These are phyloP conservation scores for Scotopteryx bipunctaria DNA, from an alignment of 2,888 invertebrate genomes.

Conservation along the genomic window DNA sequence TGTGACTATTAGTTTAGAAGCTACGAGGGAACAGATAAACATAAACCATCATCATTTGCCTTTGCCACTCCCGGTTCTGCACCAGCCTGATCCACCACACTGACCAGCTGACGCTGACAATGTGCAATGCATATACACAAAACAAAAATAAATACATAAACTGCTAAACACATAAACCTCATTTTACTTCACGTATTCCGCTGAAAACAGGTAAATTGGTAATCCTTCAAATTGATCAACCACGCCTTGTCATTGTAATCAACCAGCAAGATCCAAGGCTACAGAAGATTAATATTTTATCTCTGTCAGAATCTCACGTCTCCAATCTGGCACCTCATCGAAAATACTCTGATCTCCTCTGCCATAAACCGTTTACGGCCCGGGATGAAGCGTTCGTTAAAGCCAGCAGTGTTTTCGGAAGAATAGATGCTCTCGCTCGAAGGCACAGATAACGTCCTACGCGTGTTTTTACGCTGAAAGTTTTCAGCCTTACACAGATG, in stretches of 20 bases:
- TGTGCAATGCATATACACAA: no score
- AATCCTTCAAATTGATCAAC: neutral
- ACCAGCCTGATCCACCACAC: no score
- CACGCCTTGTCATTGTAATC: neutral
- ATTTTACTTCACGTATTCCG: no score
- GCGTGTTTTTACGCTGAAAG: neutral
- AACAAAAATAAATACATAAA: no score
- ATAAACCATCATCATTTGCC: no score
- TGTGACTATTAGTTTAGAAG: no score
- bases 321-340: conserved; percentile 5
- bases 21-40: no score
- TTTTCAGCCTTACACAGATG: no score
- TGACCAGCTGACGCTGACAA: no score
- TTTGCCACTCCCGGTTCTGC: no score
- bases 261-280: neutral
- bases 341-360: conserved; percentile 14
- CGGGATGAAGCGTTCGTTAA: conserved; percentile 15
- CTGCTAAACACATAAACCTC: no score
- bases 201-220: no score
- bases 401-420: conserved; percentile 15
- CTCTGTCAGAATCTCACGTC: neutral
- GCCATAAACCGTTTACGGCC: conserved; percentile 22
- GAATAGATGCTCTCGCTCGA: conserved; percentile 16
- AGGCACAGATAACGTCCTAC: conserved; percentile 13
- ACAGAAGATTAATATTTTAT: neutral